Evolutionary conservation across 2,888 invertebrate species (phyloP).

Genomic region (Tricholauxania praeusta): DNA sequence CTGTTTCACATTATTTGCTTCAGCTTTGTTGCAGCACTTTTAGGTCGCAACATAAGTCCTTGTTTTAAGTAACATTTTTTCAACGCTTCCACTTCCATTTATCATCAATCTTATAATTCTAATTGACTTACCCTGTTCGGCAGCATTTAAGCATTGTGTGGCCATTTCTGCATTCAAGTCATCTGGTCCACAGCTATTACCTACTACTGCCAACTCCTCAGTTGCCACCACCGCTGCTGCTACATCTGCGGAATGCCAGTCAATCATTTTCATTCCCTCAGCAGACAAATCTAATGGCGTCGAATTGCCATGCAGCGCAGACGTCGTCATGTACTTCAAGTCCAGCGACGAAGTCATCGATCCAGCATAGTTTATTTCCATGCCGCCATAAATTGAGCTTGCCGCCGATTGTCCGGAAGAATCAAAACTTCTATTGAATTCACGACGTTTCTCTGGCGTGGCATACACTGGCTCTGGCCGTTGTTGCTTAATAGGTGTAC

Average conservation of each 20-base stretch:
- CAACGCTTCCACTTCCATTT: no score
- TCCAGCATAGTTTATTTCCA: slow-evolving; percentile 38
- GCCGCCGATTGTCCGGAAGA: slow-evolving; percentile 62
- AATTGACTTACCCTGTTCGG: slow-evolving; percentile 61
- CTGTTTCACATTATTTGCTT: neutral
- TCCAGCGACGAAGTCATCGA: slow-evolving; percentile 62
- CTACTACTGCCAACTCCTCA: slow-evolving; percentile 31
- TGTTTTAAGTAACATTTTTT: no score
- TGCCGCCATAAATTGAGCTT: slow-evolving; percentile 61
- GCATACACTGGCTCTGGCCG: slow-evolving; percentile 58
- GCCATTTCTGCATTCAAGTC: slow-evolving; percentile 63
- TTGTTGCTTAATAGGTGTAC: slow-evolving; percentile 29
- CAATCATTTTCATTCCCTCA: slow-evolving; percentile 32
- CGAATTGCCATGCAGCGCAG: slow-evolving; percentile 48
- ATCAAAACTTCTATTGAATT: slow-evolving; percentile 61
- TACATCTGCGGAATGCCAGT: neutral
- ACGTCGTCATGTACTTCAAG: slow-evolving; percentile 56
- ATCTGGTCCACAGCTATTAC: slow-evolving; percentile 46
- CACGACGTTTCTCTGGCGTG: slow-evolving; percentile 63
- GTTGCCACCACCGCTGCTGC: slow-evolving; percentile 13
- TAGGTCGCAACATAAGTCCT: no score
- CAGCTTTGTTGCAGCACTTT: no score
- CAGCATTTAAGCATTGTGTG: slow-evolving; percentile 61
- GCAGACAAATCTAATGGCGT: slow-evolving; percentile 58
- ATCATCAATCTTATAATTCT: no score